Evolutionary conservation across 1,140 invertebrate genomes (phyloP).

Genomic region (Drosophila insularis): DNA sequence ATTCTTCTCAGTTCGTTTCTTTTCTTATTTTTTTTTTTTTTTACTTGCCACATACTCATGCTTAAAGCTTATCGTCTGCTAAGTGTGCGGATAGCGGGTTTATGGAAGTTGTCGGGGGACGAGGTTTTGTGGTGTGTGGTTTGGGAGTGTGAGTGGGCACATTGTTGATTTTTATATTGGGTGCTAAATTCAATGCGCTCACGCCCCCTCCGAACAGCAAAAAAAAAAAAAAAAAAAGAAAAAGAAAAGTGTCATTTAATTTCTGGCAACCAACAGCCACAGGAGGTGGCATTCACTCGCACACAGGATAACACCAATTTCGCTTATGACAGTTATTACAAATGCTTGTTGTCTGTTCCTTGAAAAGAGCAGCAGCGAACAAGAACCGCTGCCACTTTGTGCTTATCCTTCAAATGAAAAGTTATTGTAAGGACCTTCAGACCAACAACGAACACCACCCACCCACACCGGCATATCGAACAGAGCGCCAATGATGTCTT

Average conservation of each 20-base stretch:
- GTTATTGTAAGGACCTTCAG: constrained; percentile 54
- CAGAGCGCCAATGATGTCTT: constrained; percentile 39
- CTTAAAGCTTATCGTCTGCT: constrained; percentile 54
- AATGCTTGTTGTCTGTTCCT: constrained; percentile 61
- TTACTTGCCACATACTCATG: constrained; percentile 52
- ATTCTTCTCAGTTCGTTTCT: constrained; percentile 21
- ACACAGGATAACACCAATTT: constrained; percentile 71
- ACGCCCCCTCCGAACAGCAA: constrained; percentile 15
- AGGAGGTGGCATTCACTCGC: not conserved
- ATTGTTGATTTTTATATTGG: constrained; percentile 67
- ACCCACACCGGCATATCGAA: no score
- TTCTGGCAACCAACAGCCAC: constrained; percentile 29
- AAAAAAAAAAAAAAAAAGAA: constrained; percentile 45
- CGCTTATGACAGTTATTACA: constrained; percentile 78
- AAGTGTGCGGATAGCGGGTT: constrained; percentile 1
- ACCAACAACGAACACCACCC: constrained; percentile 27
- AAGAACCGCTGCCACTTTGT: constrained; percentile 57
- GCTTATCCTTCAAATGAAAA: constrained; percentile 68
- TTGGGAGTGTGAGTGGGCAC: constrained; percentile 26
- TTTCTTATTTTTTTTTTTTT: not conserved
- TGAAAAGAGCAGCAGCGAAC: constrained; percentile 50
- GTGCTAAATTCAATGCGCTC: constrained; percentile 55
- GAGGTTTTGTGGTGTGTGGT: constrained; percentile 10
- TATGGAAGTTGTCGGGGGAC: no score
- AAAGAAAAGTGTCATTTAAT: constrained; percentile 62